Conservation (phyloP, 2,797 vertebrate genomes). For the Discoglossus pictus region DNA sequence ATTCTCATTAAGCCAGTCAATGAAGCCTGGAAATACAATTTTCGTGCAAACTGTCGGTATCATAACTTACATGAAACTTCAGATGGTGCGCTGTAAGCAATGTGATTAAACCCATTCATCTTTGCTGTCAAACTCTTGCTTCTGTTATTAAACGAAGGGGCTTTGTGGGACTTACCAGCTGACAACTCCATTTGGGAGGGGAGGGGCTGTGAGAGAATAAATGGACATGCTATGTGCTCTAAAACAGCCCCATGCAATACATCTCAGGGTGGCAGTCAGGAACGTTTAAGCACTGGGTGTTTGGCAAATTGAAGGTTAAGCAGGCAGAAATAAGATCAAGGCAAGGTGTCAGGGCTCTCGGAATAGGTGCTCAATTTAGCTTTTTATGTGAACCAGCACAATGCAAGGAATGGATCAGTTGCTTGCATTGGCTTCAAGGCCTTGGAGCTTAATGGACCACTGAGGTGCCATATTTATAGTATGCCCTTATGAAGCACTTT, state of each 20-base stretch:
- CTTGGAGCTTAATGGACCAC: too few species aligned
- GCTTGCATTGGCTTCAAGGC: neutral
- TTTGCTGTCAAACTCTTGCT: constrained; percentile 64
- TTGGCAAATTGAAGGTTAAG: constrained; percentile 44
- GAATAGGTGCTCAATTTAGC: constrained; percentile 28
- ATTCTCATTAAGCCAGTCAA: constrained; percentile 83
- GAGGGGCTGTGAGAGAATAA: constrained; percentile 14
- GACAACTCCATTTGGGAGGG: constrained; percentile 45
- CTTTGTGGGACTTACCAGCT: constrained; percentile 33
- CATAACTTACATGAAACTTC: constrained; percentile 77
- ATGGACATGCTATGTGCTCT: neutral
- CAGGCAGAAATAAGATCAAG: constrained; percentile 40
- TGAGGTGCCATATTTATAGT: too few species aligned
- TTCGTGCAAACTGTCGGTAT: constrained; percentile 79
- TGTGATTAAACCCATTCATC: constrained; percentile 85
- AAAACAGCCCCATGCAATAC: neutral
- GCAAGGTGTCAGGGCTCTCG: constrained; percentile 13
- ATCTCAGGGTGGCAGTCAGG: constrained; percentile 1
- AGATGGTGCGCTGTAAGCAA: constrained; percentile 68
- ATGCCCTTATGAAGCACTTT: too few species aligned
- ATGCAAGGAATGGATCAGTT: neutral
- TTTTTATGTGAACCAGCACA: constrained; percentile 20
- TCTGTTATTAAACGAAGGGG: constrained; percentile 62
- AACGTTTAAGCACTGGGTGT: constrained; percentile 26
- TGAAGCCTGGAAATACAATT: constrained; percentile 82